Evolutionary conservation across 2,888 invertebrate genomes (phyloP), one percentile per base, ranked within the genome.

Genomic region (Esperia sulphurella): DNA sequence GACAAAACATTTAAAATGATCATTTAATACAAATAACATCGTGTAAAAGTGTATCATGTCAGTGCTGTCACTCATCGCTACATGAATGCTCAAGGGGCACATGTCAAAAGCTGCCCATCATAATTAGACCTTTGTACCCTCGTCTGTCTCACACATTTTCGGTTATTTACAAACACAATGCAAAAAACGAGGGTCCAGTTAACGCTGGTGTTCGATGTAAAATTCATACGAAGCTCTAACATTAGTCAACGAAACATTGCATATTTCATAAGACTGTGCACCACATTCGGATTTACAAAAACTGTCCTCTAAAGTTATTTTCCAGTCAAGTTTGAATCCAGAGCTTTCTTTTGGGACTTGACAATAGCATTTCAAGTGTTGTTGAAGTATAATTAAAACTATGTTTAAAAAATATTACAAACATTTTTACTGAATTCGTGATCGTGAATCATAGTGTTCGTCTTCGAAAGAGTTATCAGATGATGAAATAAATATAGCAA

Each of bases 221-320:
- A 12, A 37, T 37, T 37, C 37, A 13, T 12, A 13, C n/a, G 45
- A 38, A 33, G 41, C 49, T 43, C 51, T 63, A 57, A 63, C 58
- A 58, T 52, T 58, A 62, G 58, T 57, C 55, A 49, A 48, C 49
- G 52, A 53, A 58, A 62, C 58, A 57, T 56, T 59, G 59, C 59
- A 58, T 58, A 57, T 63, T 62, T 62, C 63, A 39, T 14, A 39
- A 41, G 41, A 10, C 6, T 28, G n/a, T 41, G 41, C 41, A 21
- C n/a, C n/a, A n/a, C n/a, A 39, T 13, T n/a, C n/a, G 14, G 13
- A 39, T 14, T 39, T 14, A 3, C 14, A 14, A 39, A 14, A 14
- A 14, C 14, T 38, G n/a, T 38, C 38, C 13, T 1, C 1, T 13
- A 38, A 33, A 4, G 10, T 8, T 10, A 33, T 33, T 33, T 5